phyloP scores from a whole-genome alignment of 64 coral and sea anemone species.

The Actinia tenebrosa region DNA sequence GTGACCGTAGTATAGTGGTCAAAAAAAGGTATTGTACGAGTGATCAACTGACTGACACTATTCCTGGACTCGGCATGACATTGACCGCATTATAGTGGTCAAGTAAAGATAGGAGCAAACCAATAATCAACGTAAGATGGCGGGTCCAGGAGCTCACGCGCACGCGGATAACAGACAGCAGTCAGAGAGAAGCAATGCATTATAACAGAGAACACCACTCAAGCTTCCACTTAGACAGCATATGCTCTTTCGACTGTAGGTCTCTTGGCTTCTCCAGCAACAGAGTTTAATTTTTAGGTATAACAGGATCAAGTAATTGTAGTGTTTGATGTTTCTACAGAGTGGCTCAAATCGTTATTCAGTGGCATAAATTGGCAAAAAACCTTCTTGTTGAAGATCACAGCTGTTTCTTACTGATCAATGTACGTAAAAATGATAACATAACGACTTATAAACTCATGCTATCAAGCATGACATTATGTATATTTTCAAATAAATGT shows the following conservation, averaged over 20 bases:
- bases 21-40: constrained; percentile 59
- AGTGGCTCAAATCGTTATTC: constrained; percentile 56
- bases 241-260: too few species aligned
- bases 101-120: constrained; percentile 52
- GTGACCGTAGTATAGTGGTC: constrained; percentile 20
- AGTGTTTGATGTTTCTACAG: constrained; percentile 26
- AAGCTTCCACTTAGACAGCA: too few species aligned
- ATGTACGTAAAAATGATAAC: constrained; percentile 14
- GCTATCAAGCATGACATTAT: too few species aligned
- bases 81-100: background rate
- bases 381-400: constrained; percentile 65
- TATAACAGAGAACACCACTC: too few species aligned
- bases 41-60: background rate
- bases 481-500: too few species aligned
- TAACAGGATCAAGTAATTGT: background rate
- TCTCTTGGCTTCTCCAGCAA: too few species aligned
- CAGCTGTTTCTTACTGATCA: constrained; percentile 45
- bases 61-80: too few species aligned
- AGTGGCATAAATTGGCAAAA: constrained; percentile 47
- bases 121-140: too few species aligned
- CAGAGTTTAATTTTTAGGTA: too few species aligned
- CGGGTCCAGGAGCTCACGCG: too few species aligned
- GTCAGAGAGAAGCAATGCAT: too few species aligned
- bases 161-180: too few species aligned
- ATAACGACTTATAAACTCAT: background rate